phyloP scores from a whole-genome alignment of 2,113 vertebrate genomes.

The Oryzias celebensis region DNA sequence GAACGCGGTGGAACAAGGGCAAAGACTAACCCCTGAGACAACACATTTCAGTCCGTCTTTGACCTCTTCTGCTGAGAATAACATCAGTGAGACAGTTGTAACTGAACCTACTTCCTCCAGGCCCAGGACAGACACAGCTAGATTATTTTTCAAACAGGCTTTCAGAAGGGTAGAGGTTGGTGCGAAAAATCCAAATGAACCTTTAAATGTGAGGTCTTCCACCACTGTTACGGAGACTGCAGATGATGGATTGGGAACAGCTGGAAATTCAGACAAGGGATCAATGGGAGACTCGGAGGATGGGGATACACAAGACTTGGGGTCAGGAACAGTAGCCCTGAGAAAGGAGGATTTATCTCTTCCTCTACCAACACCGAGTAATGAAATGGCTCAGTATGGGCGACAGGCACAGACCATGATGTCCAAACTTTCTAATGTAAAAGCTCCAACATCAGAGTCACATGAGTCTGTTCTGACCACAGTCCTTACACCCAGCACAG shows the following conservation, averaged over 20 bases:
- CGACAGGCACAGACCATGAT: constrained; percentile 46
- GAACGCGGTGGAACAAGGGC: constrained; percentile 24
- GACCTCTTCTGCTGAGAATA: constrained; percentile 27
- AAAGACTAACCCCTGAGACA: constrained; percentile 19
- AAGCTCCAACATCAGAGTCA: constrained; percentile 17
- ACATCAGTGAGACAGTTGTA: constrained; percentile 29
- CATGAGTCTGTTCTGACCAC: constrained; percentile 27
- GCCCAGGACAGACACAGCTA: constrained; percentile 61
- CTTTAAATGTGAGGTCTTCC: constrained; percentile 36
- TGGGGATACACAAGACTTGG: constrained; percentile 45
- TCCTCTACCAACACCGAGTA: constrained; percentile 20
- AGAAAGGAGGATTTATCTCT: constrained; percentile 25
- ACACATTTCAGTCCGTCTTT: constrained; percentile 28
- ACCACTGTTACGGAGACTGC: constrained; percentile 11
- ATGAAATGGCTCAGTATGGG: constrained; percentile 54
- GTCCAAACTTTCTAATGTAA: constrained; percentile 13
- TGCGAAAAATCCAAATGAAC: constrained; percentile 28
- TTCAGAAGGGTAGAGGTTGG: constrained; percentile 13
- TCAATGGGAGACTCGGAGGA: constrained; percentile 17
- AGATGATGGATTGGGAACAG: constrained; percentile 1
- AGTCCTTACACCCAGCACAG: constrained; percentile 12
- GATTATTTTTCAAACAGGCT: constrained; percentile 32
- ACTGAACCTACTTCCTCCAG: constrained; percentile 41
- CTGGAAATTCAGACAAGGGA: constrained; percentile 5
- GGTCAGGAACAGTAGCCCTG: constrained; percentile 44